These are phyloP conservation scores for Ptilorrhoa leucosticta DNA, from an alignment of 2,113 vertebrate species.

Conservation along the genomic window DNA sequence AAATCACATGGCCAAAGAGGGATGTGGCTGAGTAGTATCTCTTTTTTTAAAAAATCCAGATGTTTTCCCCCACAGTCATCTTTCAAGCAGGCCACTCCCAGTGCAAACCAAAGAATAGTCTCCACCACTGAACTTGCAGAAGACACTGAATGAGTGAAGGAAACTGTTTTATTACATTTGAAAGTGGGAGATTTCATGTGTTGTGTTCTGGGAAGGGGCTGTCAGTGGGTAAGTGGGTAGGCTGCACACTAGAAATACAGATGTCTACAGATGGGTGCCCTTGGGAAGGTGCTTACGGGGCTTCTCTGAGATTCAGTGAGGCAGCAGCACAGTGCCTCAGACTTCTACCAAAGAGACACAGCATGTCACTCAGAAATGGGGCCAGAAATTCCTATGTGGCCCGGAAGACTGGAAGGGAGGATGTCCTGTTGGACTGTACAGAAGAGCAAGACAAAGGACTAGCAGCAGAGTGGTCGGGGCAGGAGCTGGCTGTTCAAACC, in stretches of 20 bases:
- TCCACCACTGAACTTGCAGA: background rate
- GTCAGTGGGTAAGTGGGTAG: accelerated
- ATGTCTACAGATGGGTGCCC: background rate
- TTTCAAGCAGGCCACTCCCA: background rate
- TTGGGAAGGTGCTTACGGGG: accelerated
- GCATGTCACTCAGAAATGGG: background rate
- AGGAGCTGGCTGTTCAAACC: accelerated
- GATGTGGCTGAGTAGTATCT: background rate
- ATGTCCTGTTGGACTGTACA: accelerated
- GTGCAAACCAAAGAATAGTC: background rate
- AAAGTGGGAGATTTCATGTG: accelerated
- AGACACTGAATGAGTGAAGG: accelerated
- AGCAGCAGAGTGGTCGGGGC: accelerated
- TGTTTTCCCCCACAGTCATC: accelerated
- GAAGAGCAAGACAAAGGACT: background rate
- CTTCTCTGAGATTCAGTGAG: background rate
- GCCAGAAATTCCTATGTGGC: background rate
- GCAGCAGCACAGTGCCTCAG: background rate
- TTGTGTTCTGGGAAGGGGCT: background rate
- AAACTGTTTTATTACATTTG: background rate
- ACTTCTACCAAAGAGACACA: background rate
- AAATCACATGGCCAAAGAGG: background rate
- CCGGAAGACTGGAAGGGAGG: background rate
- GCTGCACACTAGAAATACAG: background rate
- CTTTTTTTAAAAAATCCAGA: background rate